A percentile compares a stretch with the other conserved stretches of the same genome.
Conservation (phyloP, 2,888 invertebrate species). For the Pyrrhosoma nymphula region DNA sequence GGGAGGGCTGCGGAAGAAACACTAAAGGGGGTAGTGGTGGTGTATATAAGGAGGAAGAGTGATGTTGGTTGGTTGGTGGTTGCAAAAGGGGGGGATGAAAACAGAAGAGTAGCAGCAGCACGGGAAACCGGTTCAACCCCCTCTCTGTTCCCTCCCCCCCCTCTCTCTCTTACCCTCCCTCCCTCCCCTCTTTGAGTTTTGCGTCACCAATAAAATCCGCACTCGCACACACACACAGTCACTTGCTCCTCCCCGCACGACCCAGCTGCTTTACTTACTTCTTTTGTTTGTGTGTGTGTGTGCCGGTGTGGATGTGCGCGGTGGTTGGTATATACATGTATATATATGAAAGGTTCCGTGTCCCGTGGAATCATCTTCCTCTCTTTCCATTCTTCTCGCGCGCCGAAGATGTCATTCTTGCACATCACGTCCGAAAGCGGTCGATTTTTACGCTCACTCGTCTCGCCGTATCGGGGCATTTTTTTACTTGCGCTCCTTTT, state of each 20-base stretch:
- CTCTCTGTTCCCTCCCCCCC: slow-evolving; percentile 24
- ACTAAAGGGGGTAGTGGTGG: slow-evolving; percentile 19
- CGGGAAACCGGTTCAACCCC: slow-evolving; percentile 58
- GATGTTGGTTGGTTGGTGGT: slow-evolving; percentile 21
- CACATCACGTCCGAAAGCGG: not conserved
- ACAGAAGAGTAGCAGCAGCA: slow-evolving; percentile 51
- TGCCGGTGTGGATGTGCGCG: not conserved
- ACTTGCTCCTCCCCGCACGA: not conserved
- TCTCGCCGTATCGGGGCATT: not conserved
- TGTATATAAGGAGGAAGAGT: slow-evolving; percentile 64
- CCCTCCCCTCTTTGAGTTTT: slow-evolving; percentile 25
- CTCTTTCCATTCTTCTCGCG: not conserved
- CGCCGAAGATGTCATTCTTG: not conserved
- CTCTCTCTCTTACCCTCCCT: not conserved
- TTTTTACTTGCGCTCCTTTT: not conserved
- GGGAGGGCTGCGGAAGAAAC: slow-evolving; percentile 43
- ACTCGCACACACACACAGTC: not conserved
- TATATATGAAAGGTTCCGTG: not conserved
- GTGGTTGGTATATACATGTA: not conserved
- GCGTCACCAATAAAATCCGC: slow-evolving; percentile 64
- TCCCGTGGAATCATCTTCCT: not conserved
- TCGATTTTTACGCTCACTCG: not conserved
- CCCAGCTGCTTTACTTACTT: slow-evolving; percentile 28
- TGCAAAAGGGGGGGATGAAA: slow-evolving; percentile 63
- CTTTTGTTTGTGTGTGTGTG: not conserved